phyloP scores from a whole-genome alignment of 2,888 invertebrate genomes.

The Eurytoma adleriae region DNA sequence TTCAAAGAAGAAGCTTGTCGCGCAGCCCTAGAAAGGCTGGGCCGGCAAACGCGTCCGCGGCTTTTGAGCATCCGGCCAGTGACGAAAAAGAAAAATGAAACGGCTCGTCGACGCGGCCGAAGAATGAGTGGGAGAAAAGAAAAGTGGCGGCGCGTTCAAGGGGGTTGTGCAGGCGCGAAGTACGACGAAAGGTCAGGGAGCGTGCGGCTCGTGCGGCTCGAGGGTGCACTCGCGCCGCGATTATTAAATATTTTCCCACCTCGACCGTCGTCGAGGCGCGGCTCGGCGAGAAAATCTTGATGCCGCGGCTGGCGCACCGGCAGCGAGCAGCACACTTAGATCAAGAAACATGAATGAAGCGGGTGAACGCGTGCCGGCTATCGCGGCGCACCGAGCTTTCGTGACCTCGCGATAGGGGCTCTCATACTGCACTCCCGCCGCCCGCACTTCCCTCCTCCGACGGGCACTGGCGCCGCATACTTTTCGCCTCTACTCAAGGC shows the following conservation, averaged over 20 bases:
- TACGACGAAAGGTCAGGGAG: slow-evolving; percentile 16
- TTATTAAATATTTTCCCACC: slow-evolving; percentile 8
- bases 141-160: background rate
- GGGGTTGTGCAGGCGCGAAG: background rate
- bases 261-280: too few species aligned
- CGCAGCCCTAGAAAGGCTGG: too few species aligned
- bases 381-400: slow-evolving; percentile 69
- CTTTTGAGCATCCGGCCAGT: too few species aligned
- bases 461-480: too few species aligned
- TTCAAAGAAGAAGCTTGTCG: background rate
- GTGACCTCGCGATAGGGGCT: slow-evolving; percentile 72
- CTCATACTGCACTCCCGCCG: slow-evolving; percentile 63
- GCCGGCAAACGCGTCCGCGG: too few species aligned
- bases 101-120: background rate
- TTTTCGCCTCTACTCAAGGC: slow-evolving; percentile 26
- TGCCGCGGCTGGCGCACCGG: background rate
- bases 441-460: background rate
- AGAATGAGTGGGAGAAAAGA: slow-evolving; percentile 8
- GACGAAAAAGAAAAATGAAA: slow-evolving; percentile 33
- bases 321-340: slow-evolving; percentile 59
- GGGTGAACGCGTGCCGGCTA: slow-evolving; percentile 72
- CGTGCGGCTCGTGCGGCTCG: background rate
- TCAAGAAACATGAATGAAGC: slow-evolving; percentile 74
- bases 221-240: slow-evolving; percentile 1
- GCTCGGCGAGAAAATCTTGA: too few species aligned